A percentile compares a stretch with the other conserved stretches of the same genome.
These are phyloP conservation scores for Tupiocoris notatus DNA, from an alignment of 2,888 invertebrate genomes.

Conservation along the genomic window DNA sequence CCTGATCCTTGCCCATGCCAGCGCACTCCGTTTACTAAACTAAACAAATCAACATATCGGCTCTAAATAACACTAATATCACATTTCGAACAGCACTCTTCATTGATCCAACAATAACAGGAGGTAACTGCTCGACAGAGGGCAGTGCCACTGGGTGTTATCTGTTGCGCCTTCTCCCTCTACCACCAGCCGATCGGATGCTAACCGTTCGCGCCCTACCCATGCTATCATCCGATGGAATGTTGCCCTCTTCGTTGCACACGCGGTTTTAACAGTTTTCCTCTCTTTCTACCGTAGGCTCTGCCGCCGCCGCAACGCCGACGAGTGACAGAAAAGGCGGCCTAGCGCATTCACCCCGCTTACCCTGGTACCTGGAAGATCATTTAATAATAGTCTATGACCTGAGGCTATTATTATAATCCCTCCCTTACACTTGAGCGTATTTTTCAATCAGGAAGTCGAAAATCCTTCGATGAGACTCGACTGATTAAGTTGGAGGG, in stretches of 20 bases:
- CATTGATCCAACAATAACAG: conserved; percentile 50
- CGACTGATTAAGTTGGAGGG: no score
- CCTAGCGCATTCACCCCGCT: background rate
- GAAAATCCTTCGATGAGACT: no score
- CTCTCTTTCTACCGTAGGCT: background rate
- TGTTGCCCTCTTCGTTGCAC: background rate
- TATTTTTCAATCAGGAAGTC: no score
- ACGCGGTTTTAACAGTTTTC: background rate
- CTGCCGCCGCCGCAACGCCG: background rate
- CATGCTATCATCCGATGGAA: background rate
- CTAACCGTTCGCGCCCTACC: conserved; percentile 15
- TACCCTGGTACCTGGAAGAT: background rate
- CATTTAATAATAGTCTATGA: no score
- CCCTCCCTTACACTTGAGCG: no score
- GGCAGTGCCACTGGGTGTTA: conserved; percentile 32
- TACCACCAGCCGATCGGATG: conserved; percentile 19
- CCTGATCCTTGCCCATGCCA: conserved; percentile 93
- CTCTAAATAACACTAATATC: conserved; percentile 25
- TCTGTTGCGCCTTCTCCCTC: conserved; percentile 21
- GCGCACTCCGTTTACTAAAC: conserved; percentile 18
- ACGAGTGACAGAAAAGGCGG: background rate
- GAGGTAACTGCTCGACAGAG: conserved; percentile 46
- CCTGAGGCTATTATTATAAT: no score
- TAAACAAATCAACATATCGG: conserved; percentile 16
- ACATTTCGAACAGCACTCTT: conserved; percentile 46